Evolutionary conservation across 2,113 vertebrate genomes (phyloP).

Genomic region (Sylvicapra grimmia): DNA sequence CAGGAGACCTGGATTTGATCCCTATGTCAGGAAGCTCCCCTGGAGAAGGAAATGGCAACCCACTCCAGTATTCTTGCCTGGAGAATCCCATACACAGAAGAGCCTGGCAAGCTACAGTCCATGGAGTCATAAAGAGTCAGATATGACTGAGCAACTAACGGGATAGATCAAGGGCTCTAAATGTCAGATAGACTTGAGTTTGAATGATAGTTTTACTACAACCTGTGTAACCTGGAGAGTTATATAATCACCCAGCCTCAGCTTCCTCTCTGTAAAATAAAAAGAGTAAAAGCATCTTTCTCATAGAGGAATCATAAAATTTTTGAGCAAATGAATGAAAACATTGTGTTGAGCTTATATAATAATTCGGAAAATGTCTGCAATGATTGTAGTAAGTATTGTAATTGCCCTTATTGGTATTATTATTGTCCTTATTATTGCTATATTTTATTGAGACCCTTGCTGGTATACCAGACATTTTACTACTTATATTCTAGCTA

Average conservation of each 20-base stretch:
- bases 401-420: background rate
- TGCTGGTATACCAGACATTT: background rate
- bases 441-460: background rate
- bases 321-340: background rate
- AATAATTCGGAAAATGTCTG: background rate
- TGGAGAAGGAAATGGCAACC: background rate
- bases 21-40: background rate
- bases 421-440: background rate
- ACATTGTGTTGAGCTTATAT: background rate
- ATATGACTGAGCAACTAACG: background rate
- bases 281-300: background rate
- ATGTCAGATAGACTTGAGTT: background rate
- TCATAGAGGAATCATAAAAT: background rate
- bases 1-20: background rate
- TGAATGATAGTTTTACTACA: background rate
- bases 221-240: background rate
- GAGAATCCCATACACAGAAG: background rate
- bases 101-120: background rate
- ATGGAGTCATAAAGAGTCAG: background rate
- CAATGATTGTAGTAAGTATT: background rate
- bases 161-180: background rate
- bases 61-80: background rate
- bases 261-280: background rate
- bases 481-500: background rate
- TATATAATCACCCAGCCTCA: background rate